Conservation (phyloP, 1,140 invertebrate species). For the Micrasema longulum region DNA sequence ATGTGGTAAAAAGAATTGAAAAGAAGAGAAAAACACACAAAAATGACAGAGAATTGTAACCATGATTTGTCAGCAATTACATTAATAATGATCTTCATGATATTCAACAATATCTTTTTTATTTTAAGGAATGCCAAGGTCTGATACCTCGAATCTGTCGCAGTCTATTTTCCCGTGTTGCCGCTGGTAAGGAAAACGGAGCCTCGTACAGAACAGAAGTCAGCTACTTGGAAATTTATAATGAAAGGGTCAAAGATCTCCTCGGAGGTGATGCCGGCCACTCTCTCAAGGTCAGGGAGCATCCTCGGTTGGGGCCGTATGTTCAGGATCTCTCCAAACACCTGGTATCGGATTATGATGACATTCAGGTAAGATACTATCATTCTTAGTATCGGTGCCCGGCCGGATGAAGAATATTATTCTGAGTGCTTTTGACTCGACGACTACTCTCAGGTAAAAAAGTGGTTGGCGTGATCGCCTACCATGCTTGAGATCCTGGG, state of each 20-base stretch:
- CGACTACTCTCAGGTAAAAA: too few relatives aligned
- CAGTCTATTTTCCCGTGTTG: conserved; percentile 80
- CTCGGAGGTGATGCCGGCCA: conserved; percentile 77
- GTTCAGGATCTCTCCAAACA: conserved; percentile 91
- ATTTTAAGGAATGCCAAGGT: conserved; percentile 78
- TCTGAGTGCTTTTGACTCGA: too few relatives aligned
- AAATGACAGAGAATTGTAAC: too few relatives aligned
- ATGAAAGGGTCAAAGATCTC: conserved; percentile 90
- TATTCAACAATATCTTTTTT: background rate
- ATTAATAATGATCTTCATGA: too few relatives aligned
- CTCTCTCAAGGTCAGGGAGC: conserved; percentile 88
- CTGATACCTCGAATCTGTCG: conserved; percentile 90
- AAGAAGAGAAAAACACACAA: too few relatives aligned
- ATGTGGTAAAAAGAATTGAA: too few relatives aligned
- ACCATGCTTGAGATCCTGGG: too few relatives aligned
- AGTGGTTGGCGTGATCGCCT: too few relatives aligned
- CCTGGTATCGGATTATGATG: conserved; percentile 86
- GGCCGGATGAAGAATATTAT: too few relatives aligned
- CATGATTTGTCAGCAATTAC: too few relatives aligned
- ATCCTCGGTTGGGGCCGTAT: conserved; percentile 92
- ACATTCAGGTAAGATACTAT: conserved; percentile 76
- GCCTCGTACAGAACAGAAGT: conserved; percentile 87
- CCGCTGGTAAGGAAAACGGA: conserved; percentile 82
- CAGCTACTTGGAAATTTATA: conserved; percentile 93
- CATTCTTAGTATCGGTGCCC: too few relatives aligned